Conservation (phyloP, 2,888 invertebrate species). For the Dynastes maya region DNA sequence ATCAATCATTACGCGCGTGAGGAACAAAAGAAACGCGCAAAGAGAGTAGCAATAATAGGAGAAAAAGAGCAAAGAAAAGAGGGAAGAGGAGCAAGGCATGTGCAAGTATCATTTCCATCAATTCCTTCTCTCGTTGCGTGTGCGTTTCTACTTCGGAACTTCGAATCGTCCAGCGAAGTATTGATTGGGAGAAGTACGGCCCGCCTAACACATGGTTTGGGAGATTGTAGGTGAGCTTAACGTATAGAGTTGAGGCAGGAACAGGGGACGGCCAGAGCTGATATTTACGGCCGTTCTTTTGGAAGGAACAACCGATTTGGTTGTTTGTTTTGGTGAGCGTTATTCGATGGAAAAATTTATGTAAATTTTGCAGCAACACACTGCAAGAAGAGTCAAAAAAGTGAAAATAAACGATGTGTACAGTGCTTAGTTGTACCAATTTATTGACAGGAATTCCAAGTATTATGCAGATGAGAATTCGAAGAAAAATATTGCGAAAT, state of each 20-base stretch:
- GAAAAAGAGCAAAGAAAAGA: slow-evolving; percentile 13
- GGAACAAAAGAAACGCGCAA: slow-evolving; percentile 22
- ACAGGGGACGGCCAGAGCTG: background rate
- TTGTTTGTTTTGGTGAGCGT: background rate
- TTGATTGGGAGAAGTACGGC: slow-evolving; percentile 23
- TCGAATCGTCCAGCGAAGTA: slow-evolving; percentile 16
- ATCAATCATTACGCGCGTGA: slow-evolving; percentile 38
- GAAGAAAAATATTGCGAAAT: too few species aligned
- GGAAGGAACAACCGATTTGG: background rate
- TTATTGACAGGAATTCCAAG: too few species aligned
- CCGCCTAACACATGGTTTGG: background rate
- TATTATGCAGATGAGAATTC: too few species aligned
- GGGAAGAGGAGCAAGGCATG: background rate
- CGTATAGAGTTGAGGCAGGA: background rate
- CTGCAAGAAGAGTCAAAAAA: too few species aligned
- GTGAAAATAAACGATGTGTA: too few species aligned
- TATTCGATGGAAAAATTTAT: background rate
- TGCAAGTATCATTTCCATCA: slow-evolving; percentile 50
- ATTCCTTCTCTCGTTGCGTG: slow-evolving; percentile 46
- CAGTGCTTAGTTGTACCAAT: too few species aligned
- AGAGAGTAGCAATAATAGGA: background rate
- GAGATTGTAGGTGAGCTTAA: background rate
- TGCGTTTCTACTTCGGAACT: slow-evolving; percentile 9
- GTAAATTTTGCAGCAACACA: background rate
- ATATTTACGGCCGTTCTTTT: slow-evolving; percentile 2